Evolutionary conservation across 2,113 vertebrate species (phyloP), one percentile per base, ranked within the genome.

Genomic region (Leucosticte australis): DNA sequence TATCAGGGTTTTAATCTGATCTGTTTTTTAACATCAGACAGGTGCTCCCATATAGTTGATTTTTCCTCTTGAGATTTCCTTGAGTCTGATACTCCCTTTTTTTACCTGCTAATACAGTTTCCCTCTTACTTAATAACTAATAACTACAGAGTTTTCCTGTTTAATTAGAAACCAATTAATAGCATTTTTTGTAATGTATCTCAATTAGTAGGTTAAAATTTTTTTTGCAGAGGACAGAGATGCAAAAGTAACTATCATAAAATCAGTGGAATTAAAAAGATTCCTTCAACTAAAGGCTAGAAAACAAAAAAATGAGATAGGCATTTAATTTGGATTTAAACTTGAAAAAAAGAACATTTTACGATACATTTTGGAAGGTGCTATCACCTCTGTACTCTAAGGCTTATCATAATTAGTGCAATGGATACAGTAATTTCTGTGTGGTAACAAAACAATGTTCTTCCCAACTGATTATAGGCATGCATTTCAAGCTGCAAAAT

Each of bases 391-490:
- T 52, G 11, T 63, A 44, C 23, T 64, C 47, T 10, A 86, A 63
- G 10, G 47, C 35, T 65, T 77, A 62, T 80, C 92, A 31, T 77
- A 94, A 95, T 83, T 76, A 94, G 42, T 59, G 52, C 89, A 90
- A 77, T 4, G 4, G 39, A 76, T 65, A 95, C 19, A 68, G 71
- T 83, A 95, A 89, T 94, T 94, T 97, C 46, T 80, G 41, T 62
- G 75, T 89, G 93, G 63, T 57, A 92, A 70, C 46, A 57, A 95
- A 81, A n/a, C 82, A 81, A 71, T 89, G 55, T 83, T 88, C 92
- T 87, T 92, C 69, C 39, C 60, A 60, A 85, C 80, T 73, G 95
- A 96, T 96, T 97, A 96, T 11, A 95, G 94, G 73, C 78, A 93
- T 80, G 77, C 80, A 91, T 84, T 96, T 92, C 92, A 93, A 94